These are phyloP conservation scores for Antrozous pallidus DNA, from an alignment of 2,797 vertebrate genomes.

Conservation along the genomic window DNA sequence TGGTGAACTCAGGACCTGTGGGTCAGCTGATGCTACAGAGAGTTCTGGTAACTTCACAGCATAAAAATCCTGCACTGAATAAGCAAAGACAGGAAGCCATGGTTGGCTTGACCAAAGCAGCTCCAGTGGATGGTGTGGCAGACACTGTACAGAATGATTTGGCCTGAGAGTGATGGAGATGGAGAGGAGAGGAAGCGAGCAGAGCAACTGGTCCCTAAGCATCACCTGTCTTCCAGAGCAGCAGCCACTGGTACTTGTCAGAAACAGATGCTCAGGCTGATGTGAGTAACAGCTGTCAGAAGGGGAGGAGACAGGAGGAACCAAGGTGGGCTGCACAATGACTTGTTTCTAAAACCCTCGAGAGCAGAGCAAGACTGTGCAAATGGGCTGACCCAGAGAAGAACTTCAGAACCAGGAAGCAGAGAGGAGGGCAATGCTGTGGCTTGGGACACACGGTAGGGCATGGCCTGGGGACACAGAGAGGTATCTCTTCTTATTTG, in stretches of 20 bases:
- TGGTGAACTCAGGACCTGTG: background rate
- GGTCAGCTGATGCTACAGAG: background rate
- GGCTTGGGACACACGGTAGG: background rate
- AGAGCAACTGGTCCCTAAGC: background rate
- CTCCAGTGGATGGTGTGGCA: background rate
- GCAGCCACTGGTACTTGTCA: background rate
- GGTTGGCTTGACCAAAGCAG: background rate
- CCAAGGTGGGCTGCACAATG: background rate
- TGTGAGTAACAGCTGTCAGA: background rate
- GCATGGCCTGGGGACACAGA: background rate
- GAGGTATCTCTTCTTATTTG: rapidly evolving
- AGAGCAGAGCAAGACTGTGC: background rate
- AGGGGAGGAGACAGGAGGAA: background rate
- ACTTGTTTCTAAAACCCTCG: background rate
- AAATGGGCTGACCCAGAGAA: background rate
- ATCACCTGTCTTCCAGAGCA: background rate
- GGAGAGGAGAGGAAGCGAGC: background rate
- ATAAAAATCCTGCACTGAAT: background rate
- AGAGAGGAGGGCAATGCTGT: background rate
- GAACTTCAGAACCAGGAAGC: background rate
- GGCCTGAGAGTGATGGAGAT: background rate
- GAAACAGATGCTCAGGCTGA: background rate
- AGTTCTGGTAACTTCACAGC: background rate
- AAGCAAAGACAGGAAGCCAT: background rate
- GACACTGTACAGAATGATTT: background rate